Base-by-base conservation (phyloP, 2,113 vertebrate genomes). In the Peucedramus taeniatus region DNA sequence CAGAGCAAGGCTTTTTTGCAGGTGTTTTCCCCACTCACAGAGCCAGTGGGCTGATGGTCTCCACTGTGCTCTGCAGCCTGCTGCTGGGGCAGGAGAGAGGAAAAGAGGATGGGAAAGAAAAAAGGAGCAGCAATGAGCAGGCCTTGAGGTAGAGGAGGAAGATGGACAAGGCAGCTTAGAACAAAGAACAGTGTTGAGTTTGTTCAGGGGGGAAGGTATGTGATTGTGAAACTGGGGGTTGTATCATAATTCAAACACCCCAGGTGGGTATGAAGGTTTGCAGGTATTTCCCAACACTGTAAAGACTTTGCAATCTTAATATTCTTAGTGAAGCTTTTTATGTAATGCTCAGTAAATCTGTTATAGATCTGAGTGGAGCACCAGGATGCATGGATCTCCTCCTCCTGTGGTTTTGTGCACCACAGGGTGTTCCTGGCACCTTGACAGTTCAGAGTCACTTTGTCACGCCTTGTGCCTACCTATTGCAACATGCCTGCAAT, bases 401-500 rank as follows among this genome's bases (percentile, higher is more conserved):
- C 60, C 53, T 94, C 33, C 35, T 89, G 91, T 68, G 93, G 83
- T 84, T 95, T 95, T 92, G 40, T 63, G 3, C 44, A 51, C 89
- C 77, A 22, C 59, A 45, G 53, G 15, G 47, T 94, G 92, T 95
- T 96, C 93, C 93, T 96, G 96, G 95, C 94, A 96, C 69, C 80
- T 51, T 94, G 96, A 96, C 96, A 96, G 83, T 66, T 81, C 23
- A 0, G 21, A 83, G 69, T 74, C 89, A 79, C 80, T 94, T 92
- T 94, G 96, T 96, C 96, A 95, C 49, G 65, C 92, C 71, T 93
- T 79, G 82, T 92, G 95, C 94, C 95, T 96, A 84, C 89, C 84
- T 91, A 96, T 96, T 96, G 95, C 96, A 89, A 96, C 95, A 96
- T 20, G 84, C 87, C 59, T 75, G 95, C 90, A 87, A 80, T 39